Conservation (phyloP, 2,888 invertebrate species). For the Bombyx huttoni region DNA sequence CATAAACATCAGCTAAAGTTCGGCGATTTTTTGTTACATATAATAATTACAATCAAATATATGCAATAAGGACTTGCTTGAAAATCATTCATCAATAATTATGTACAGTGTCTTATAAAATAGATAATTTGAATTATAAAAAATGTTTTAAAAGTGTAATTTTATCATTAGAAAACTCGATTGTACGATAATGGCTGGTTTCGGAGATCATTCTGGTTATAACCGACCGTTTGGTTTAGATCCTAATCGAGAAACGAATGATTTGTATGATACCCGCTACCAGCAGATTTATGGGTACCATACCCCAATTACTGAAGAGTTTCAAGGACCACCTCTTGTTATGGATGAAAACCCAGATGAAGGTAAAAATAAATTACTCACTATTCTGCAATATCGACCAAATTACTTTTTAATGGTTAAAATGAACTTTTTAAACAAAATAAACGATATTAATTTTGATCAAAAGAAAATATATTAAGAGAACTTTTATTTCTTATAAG, state of each 20-base stretch:
- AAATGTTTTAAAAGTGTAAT: neutral
- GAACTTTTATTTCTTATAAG: neutral
- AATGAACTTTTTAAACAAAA: neutral
- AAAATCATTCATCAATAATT: too few relatives aligned
- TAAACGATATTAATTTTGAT: neutral
- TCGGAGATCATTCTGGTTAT: constrained; percentile 54
- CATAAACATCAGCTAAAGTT: too few relatives aligned
- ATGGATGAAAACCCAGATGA: constrained; percentile 59
- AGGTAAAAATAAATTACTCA: constrained; percentile 27
- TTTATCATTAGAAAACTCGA: constrained; percentile 2
- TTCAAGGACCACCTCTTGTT: constrained; percentile 62
- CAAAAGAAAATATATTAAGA: neutral
- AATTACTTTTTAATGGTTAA: neutral
- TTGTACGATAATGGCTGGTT: constrained; percentile 51
- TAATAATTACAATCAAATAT: too few relatives aligned
- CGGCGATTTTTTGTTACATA: too few relatives aligned
- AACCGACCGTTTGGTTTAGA: constrained; percentile 59
- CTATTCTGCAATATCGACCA: neutral
- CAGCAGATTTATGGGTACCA: constrained; percentile 66
- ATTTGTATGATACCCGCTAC: constrained; percentile 61
- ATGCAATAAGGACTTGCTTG: too few relatives aligned
- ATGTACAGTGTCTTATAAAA: too few relatives aligned
- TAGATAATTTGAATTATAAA: neutral
- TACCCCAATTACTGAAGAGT: constrained; percentile 60
- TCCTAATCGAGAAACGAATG: constrained; percentile 55